Percentiles rank a stretch among this genome's conserved stretches.
Evolutionary conservation across 1,140 invertebrate genomes (phyloP).

Genomic region (Anadara kagoshimensis): DNA sequence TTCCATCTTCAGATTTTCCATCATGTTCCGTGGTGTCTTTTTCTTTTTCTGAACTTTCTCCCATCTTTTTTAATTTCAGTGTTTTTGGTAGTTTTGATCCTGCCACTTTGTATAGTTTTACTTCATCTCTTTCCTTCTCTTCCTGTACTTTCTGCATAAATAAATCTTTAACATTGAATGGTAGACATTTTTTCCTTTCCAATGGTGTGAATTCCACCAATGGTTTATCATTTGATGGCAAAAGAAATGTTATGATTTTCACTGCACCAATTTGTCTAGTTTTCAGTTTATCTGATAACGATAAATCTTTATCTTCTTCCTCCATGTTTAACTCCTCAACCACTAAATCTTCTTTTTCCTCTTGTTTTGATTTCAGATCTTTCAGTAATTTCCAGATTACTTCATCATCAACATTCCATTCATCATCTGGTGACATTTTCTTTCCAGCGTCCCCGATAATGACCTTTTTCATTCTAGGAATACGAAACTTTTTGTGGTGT

Average conservation of each 20-base stretch:
- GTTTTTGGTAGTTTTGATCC: neutral
- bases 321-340: conserved; percentile 5
- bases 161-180: conserved; percentile 36
- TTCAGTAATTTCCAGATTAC: conserved; percentile 33
- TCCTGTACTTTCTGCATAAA: conserved; percentile 29
- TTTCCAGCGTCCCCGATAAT: neutral
- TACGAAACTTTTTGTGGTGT: neutral
- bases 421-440: neutral
- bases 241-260: conserved; percentile 20
- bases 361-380: conserved; percentile 4
- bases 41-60: conserved; percentile 1
- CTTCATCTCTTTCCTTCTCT: conserved; percentile 8
- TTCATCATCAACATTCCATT: conserved; percentile 14
- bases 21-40: neutral
- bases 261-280: conserved; percentile 16
- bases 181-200: conserved; percentile 14
- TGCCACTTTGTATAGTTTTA: neutral
- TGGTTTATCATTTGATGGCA: conserved; percentile 17
- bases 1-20: neutral
- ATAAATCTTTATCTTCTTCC: conserved; percentile 3
- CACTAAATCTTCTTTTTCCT: neutral
- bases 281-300: conserved; percentile 4
- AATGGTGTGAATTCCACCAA: conserved; percentile 30
- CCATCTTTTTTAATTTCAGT: neutral
- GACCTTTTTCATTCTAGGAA: neutral